Conservation (phyloP, 2,113 vertebrate species). For the Carlito syrichta region DNA sequence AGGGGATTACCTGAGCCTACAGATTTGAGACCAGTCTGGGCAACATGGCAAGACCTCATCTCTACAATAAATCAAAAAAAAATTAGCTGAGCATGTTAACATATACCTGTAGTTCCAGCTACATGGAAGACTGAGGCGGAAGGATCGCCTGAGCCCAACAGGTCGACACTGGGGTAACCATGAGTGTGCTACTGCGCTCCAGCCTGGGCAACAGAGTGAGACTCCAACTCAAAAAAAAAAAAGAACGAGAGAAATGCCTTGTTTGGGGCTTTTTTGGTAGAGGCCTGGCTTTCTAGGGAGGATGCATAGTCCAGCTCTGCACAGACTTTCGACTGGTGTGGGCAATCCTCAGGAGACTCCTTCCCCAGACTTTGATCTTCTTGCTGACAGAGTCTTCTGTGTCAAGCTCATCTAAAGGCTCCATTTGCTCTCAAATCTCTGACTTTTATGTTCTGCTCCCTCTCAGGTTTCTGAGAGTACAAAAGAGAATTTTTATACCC, state of each 20-base stretch:
- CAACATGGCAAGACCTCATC: too few species aligned
- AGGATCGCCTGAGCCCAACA: too few species aligned
- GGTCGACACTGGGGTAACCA: too few species aligned
- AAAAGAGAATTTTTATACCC: constrained; percentile 5
- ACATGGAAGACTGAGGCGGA: too few species aligned
- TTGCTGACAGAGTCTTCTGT: background rate
- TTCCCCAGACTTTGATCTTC: background rate
- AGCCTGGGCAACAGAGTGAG: too few species aligned
- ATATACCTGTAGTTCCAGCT: too few species aligned
- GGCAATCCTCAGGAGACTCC: background rate
- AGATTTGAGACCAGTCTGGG: too few species aligned
- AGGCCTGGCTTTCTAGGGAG: background rate
- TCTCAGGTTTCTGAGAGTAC: constrained; percentile 7
- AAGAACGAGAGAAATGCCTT: background rate
- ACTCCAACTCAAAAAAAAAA: too few species aligned
- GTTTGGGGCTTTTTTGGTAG: background rate
- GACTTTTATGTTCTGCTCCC: background rate
- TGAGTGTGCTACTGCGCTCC: too few species aligned
- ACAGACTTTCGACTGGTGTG: background rate
- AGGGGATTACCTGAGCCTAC: too few species aligned
- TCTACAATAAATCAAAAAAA: too few species aligned
- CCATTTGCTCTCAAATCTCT: background rate
- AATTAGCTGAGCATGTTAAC: too few species aligned
- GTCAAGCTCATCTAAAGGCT: background rate
- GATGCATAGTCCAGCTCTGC: background rate